A percentile compares a stretch with the other conserved stretches of the same genome.
phyloP scores from a whole-genome alignment of 2,113 vertebrate species.

The Eclectus roratus region DNA sequence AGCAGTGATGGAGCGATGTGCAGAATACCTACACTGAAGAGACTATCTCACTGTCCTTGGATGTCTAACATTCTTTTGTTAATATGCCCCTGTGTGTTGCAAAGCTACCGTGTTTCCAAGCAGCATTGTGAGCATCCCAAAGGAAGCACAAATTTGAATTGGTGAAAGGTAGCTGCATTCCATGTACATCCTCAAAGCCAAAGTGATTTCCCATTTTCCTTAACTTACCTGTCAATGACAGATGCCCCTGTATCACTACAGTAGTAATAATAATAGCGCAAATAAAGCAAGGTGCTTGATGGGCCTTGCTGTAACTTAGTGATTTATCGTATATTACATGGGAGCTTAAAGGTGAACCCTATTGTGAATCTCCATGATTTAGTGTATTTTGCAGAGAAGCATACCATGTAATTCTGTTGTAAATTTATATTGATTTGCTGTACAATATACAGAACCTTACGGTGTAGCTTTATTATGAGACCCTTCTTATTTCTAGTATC shows the following conservation, averaged over 20 bases:
- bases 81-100: neutral
- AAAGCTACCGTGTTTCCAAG: neutral
- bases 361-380: conserved; percentile 47
- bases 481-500: neutral
- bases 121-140: neutral
- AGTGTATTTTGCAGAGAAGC: neutral
- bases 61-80: neutral
- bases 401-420: conserved; percentile 38
- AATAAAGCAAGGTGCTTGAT: conserved; percentile 15
- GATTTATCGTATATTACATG: conserved; percentile 14
- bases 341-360: conserved; percentile 35
- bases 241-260: neutral
- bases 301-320: neutral
- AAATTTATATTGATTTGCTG: conserved; percentile 62
- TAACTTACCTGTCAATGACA: neutral
- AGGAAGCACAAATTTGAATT: neutral
- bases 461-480: neutral
- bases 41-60: neutral
- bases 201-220: neutral
- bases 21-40: neutral
- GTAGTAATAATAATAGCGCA: neutral
- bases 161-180: fast-evolving
- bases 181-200: neutral
- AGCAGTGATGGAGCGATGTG: neutral
- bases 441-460: neutral